phyloP scores from a whole-genome alignment of 2,888 invertebrate genomes.

The Polydrusus cervinus region DNA sequence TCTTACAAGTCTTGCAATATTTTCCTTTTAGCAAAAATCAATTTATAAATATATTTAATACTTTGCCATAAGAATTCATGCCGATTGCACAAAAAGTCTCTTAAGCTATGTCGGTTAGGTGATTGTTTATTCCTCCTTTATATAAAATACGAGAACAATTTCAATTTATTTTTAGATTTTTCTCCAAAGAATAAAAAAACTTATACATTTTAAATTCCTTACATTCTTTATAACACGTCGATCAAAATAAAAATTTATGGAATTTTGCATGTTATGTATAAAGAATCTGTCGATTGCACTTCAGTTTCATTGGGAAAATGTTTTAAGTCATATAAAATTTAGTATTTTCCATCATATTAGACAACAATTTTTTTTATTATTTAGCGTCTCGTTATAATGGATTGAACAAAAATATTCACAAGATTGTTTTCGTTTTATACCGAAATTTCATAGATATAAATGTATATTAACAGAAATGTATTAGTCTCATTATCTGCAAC shows the following conservation, averaged over 20 bases:
- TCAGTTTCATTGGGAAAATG: slow-evolving; percentile 20
- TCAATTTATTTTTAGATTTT: slow-evolving; percentile 18
- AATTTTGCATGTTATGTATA: slow-evolving; percentile 29
- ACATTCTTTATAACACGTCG: slow-evolving; percentile 28
- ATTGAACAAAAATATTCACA: no score
- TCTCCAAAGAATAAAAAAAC: slow-evolving; percentile 3
- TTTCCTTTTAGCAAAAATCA: no score
- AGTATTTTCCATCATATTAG: background rate
- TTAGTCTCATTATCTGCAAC: no score
- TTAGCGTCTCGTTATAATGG: no score
- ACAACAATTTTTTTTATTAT: no score
- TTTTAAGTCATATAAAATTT: slow-evolving; percentile 17
- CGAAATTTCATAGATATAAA: no score
- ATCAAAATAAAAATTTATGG: slow-evolving; percentile 33
- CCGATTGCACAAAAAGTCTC: background rate
- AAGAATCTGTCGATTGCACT: slow-evolving; percentile 35
- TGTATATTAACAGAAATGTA: no score
- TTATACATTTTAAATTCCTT: slow-evolving; percentile 28
- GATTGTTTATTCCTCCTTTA: background rate
- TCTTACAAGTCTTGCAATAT: no score
- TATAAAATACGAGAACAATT: slow-evolving; percentile 11
- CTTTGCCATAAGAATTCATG: no score
- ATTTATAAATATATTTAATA: no score
- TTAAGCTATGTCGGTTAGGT: background rate
- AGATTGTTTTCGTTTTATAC: no score